Evolutionary conservation across 2,113 vertebrate genomes (phyloP).

Genomic region (Lepus americanus): DNA sequence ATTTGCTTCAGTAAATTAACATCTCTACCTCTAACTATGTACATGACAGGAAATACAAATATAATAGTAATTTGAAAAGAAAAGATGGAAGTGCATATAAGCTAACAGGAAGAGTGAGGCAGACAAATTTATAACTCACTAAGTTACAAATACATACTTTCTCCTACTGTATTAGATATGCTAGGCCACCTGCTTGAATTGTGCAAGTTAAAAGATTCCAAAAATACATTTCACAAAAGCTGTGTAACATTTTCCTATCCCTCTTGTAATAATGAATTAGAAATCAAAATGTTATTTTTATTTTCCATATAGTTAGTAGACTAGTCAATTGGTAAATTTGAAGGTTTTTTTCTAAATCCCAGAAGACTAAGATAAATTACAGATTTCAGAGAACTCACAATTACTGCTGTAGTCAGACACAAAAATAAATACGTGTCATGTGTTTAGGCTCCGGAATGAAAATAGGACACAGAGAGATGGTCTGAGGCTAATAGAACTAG

Average conservation of each 20-base stretch:
- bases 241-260: not conserved
- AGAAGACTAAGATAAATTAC: not conserved
- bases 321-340: not conserved
- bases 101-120: not conserved
- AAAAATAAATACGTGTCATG: not conserved
- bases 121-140: not conserved
- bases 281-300: not conserved
- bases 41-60: not conserved
- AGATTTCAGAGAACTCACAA: not conserved
- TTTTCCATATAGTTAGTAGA: not conserved
- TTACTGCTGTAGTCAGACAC: not conserved
- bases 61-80: not conserved
- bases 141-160: not conserved
- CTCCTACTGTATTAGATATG: not conserved
- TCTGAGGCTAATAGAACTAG: not conserved
- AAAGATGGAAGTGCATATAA: not conserved
- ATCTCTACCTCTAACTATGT: not conserved
- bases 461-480: not conserved
- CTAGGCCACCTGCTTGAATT: conserved; percentile 9
- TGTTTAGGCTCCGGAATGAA: not conserved
- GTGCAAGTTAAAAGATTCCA: not conserved
- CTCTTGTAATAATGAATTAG: not conserved
- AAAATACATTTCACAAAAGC: not conserved
- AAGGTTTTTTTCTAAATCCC: not conserved
- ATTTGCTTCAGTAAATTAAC: not conserved